Conservation (phyloP, 2,113 vertebrate genomes). For the Verasper variegatus region DNA sequence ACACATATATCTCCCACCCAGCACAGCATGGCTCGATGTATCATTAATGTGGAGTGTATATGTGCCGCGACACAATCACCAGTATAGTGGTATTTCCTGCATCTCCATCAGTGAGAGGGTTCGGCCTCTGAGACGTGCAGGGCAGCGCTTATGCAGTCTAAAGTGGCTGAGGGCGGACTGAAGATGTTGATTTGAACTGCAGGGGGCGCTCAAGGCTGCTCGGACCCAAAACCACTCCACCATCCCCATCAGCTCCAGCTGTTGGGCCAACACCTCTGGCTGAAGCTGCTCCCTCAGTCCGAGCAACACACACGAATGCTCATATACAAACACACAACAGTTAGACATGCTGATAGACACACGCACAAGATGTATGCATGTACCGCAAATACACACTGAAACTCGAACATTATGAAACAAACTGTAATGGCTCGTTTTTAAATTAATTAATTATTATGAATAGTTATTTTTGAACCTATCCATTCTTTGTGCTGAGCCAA, state of each 20-base stretch:
- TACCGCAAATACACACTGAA: neutral
- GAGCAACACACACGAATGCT: constrained; percentile 10
- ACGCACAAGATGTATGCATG: neutral
- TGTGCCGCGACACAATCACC: neutral
- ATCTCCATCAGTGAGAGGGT: constrained; percentile 20
- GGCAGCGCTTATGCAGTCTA: neutral
- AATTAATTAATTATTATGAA: too few species aligned
- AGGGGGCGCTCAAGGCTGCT: constrained; percentile 50
- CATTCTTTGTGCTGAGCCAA: too few species aligned
- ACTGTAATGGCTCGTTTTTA: neutral
- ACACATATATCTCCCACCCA: neutral
- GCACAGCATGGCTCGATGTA: neutral
- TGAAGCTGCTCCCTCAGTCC: constrained; percentile 23
- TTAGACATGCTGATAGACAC: too few species aligned
- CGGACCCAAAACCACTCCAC: constrained; percentile 36
- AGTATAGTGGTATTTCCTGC: neutral
- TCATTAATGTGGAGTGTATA: too few species aligned
- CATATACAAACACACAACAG: neutral
- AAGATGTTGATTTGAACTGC: constrained; percentile 55
- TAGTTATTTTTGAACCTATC: neutral
- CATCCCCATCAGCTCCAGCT: constrained; percentile 21
- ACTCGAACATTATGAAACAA: neutral
- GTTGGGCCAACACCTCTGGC: constrained; percentile 33
- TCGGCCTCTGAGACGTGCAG: neutral
- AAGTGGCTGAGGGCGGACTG: constrained; percentile 14